phyloP scores from a whole-genome alignment of 2,888 invertebrate genomes.

The Dorcus hopei region DNA sequence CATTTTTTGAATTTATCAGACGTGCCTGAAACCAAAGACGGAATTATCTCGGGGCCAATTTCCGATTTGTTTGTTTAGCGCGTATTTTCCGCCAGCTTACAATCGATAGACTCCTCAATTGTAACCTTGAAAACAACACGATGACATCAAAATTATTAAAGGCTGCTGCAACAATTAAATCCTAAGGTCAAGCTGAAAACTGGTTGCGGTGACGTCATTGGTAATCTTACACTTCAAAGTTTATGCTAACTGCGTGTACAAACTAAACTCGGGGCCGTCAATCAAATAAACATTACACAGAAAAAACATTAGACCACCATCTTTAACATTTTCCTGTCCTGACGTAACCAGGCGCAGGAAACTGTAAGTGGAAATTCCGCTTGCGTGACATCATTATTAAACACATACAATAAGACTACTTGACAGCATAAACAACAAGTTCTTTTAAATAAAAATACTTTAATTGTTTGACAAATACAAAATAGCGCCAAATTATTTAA shows the following conservation, averaged over 20 bases:
- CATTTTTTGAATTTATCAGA: constrained; percentile 31
- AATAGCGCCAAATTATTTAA: too few relatives aligned
- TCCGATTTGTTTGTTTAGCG: constrained; percentile 11
- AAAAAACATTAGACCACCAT: constrained; percentile 36
- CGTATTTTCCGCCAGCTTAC: constrained; percentile 24
- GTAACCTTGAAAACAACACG: constrained; percentile 42
- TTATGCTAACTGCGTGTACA: constrained; percentile 19
- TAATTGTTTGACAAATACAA: too few relatives aligned
- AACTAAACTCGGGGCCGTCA: constrained; percentile 18
- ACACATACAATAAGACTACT: too few relatives aligned
- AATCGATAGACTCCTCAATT: constrained; percentile 41
- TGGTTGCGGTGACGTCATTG: constrained; percentile 26
- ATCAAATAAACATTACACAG: constrained; percentile 33
- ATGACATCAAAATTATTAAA: constrained; percentile 38
- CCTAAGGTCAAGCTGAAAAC: constrained; percentile 28
- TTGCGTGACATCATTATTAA: too few relatives aligned
- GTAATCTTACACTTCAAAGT: constrained; percentile 24
- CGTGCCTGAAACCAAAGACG: constrained; percentile 13
- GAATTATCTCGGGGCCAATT: constrained; percentile 3
- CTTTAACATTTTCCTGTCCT: constrained; percentile 29
- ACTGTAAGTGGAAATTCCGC: constrained; percentile 3
- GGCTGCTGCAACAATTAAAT: constrained; percentile 29
- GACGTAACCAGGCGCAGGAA: constrained; percentile 30
- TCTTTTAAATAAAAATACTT: too few relatives aligned
- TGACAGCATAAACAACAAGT: too few relatives aligned